Percentiles rank a stretch among this genome's conserved stretches.
These are phyloP conservation scores for Oostethus manadensis DNA, from an alignment of 2,113 vertebrate genomes.

Conservation along the genomic window DNA sequence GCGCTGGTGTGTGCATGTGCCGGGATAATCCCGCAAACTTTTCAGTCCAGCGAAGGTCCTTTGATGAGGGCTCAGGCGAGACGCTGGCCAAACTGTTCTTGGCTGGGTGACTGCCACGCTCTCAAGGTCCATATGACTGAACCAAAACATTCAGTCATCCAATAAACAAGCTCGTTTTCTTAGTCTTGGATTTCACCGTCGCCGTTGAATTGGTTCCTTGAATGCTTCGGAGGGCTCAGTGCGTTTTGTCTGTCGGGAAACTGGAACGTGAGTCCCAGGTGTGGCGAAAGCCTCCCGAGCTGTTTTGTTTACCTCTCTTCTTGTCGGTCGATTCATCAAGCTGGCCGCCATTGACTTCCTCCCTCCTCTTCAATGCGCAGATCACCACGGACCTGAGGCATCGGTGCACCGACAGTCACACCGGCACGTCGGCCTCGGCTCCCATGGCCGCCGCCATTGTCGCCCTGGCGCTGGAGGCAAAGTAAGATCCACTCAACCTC, in stretches of 20 bases:
- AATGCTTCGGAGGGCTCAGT: slow-evolving; percentile 6
- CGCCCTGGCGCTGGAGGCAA: slow-evolving; percentile 94
- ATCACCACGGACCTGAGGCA: slow-evolving; percentile 97
- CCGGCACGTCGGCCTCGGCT: slow-evolving; percentile 94
- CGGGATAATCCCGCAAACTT: slow-evolving; percentile 47
- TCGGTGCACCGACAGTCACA: slow-evolving; percentile 98
- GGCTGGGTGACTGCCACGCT: slow-evolving; percentile 46
- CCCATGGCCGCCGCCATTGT: slow-evolving; percentile 99
- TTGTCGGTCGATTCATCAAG: background rate
- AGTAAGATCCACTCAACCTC: slow-evolving; percentile 80
- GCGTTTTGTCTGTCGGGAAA: slow-evolving; percentile 13
- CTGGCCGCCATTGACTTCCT: slow-evolving; percentile 1
- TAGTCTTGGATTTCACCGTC: slow-evolving; percentile 22
- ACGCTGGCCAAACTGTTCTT: slow-evolving; percentile 50
- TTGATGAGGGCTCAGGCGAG: slow-evolving; percentile 51
- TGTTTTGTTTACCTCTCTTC: background rate
- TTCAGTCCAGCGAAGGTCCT: slow-evolving; percentile 46
- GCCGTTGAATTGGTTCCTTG: slow-evolving; percentile 4
- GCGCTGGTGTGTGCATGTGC: slow-evolving; percentile 14
- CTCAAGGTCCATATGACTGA: slow-evolving; percentile 33
- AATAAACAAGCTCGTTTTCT: background rate
- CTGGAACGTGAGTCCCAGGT: slow-evolving; percentile 49
- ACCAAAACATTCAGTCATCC: slow-evolving; percentile 9
- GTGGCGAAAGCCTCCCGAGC: slow-evolving; percentile 39
- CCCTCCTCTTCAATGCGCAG: slow-evolving; percentile 62